Evolutionary conservation across 2,113 vertebrate species (phyloP).

Genomic region (Microtus montanus): DNA sequence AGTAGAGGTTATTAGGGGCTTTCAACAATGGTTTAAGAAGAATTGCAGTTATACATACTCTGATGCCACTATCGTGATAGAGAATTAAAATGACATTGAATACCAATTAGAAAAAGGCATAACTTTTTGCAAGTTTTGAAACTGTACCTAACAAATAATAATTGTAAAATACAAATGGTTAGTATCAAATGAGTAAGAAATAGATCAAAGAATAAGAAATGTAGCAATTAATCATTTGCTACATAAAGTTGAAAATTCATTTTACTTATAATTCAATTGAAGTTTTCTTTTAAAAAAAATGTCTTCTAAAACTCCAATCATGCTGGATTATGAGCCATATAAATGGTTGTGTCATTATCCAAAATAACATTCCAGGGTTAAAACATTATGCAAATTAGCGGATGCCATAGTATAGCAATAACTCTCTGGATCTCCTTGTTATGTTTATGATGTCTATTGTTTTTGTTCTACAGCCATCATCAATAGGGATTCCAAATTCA

Average conservation of each 20-base stretch:
- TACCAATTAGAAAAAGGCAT: background rate
- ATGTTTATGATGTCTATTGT: background rate
- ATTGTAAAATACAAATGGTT: background rate
- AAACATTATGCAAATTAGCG: background rate
- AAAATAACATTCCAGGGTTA: background rate
- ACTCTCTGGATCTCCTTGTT: background rate
- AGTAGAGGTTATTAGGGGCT: background rate
- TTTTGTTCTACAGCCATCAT: background rate
- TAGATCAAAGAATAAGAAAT: background rate
- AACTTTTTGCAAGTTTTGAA: background rate
- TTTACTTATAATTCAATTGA: background rate
- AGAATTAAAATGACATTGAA: background rate
- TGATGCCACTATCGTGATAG: background rate
- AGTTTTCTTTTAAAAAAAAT: background rate
- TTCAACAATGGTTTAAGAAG: background rate
- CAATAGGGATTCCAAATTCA: background rate
- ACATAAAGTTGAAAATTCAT: background rate
- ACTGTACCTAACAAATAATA: background rate
- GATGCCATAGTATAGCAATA: background rate
- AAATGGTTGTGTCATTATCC: background rate
- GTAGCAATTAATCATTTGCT: background rate
- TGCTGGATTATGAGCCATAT: background rate
- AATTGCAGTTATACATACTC: background rate
- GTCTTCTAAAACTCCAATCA: background rate
- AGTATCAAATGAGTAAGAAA: background rate